Conservation (phyloP, 2,888 invertebrate genomes). For the Pseudococcus jackbeardsleyi region DNA sequence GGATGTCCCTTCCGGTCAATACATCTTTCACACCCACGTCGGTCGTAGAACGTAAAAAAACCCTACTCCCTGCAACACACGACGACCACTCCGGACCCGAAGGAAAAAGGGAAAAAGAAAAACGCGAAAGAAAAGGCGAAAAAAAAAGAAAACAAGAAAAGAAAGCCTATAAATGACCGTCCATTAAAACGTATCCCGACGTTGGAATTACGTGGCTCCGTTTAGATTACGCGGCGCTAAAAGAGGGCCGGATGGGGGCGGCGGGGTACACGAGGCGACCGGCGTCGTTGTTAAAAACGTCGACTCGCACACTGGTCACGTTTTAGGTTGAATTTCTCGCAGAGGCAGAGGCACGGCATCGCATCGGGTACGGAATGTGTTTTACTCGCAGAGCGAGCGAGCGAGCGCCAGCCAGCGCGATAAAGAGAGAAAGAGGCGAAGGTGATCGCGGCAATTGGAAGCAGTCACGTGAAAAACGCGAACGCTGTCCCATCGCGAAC, state of each 20-base stretch:
- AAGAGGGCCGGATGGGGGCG: neutral
- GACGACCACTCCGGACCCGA: neutral
- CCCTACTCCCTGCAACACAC: too few species aligned
- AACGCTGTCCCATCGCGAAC: slow-evolving; percentile 63
- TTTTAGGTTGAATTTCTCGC: slow-evolving; percentile 42
- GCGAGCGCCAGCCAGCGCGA: neutral
- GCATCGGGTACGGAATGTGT: neutral
- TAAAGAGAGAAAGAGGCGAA: neutral
- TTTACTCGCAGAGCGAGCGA: too few species aligned
- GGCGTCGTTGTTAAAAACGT: slow-evolving; percentile 15
- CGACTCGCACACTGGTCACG: slow-evolving; percentile 57
- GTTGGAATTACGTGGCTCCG: slow-evolving; percentile 9
- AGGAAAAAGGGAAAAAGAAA: neutral
- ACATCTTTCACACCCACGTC: neutral
- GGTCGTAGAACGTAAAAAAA: too few species aligned
- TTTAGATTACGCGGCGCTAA: slow-evolving; percentile 14
- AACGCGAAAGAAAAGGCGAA: neutral
- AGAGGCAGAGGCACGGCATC: neutral
- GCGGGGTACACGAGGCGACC: neutral
- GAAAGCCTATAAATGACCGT: slow-evolving; percentile 5
- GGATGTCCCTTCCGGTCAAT: too few species aligned
- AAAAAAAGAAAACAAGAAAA: slow-evolving; percentile 5
- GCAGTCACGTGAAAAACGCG: slow-evolving; percentile 64
- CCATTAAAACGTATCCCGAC: slow-evolving; percentile 17
- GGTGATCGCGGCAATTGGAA: slow-evolving; percentile 63